Evolutionary conservation across 2,888 invertebrate genomes (phyloP), one percentile per base, ranked within the genome.

Genomic region (Rhaphigaster nebulosa): DNA sequence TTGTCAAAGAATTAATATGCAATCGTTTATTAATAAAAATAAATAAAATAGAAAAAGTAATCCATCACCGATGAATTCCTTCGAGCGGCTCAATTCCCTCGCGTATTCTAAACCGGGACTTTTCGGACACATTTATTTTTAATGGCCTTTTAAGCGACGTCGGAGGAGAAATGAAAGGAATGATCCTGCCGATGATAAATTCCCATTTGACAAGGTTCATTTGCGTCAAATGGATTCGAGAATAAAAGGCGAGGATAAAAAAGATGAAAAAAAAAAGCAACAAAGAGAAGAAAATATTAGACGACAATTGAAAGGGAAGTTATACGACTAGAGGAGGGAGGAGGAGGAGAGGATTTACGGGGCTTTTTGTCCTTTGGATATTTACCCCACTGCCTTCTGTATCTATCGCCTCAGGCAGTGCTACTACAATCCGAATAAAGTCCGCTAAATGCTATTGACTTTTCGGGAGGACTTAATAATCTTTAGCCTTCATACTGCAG

Each of bases 151-250:
- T 76, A 76, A 76, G 70, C 70, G 70, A 76, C 70, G 38, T 2
- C 29, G 29, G 29, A 34, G 65, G 34, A 76, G 70, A 76, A 76
- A 76, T 76, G 70, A 76, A 76, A 76, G 38, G 70, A 76, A 76
- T 76, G 70, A 76, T 76, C 70, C 70, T 38, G 70, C 70, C 70
- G 70, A 76, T 76, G 70, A 76, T 76, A 76, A 76, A 76, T 76
- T 76, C 70, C 70, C 70, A 76, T 76, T 76, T 76, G 70, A 76
- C 70, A 76, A 76, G 70, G 70, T 76, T 76, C 70, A 76, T 76
- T 76, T 76, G 70, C 70, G 70, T 76, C 70, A 76, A 76, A 76
- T 76, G 70, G 70, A 76, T 76, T 76, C 70, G 70, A 76, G 70
- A 76, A 76, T 76, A 76, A 76, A 76, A 76, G 70, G 38, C 29